phyloP scores from a whole-genome alignment of 2,888 invertebrate species.

The Euspilapteryx auroguttella region DNA sequence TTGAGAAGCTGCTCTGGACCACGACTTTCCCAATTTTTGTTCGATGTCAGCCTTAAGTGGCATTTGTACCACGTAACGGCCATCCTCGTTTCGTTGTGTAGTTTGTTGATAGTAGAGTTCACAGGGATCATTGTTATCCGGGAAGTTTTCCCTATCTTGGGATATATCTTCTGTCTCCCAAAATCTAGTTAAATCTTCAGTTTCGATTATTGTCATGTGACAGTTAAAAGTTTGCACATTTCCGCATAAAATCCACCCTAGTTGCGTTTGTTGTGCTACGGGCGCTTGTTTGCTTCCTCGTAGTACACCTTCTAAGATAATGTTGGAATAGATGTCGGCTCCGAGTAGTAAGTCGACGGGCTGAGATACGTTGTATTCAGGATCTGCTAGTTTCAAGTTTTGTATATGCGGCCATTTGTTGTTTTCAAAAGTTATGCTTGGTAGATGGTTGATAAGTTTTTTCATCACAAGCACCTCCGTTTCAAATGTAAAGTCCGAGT shows the following conservation, averaged over 20 bases:
- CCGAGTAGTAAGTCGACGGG: conserved; percentile 4
- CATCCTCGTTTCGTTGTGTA: too few relatives aligned
- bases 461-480: neutral
- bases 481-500: conserved; percentile 1
- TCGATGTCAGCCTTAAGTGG: too few relatives aligned
- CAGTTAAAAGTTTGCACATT: conserved; percentile 8
- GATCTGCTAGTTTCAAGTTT: conserved; percentile 6
- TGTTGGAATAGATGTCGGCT: conserved; percentile 4
- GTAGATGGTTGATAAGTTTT: neutral
- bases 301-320: conserved; percentile 6
- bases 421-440: neutral
- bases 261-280: conserved; percentile 7
- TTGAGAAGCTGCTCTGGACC: too few relatives aligned
- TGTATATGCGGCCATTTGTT: neutral
- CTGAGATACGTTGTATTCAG: conserved; percentile 4
- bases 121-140: too few relatives aligned
- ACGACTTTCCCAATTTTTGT: too few relatives aligned
- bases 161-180: conserved; percentile 8
- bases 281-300: conserved; percentile 3
- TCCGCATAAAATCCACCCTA: conserved; percentile 8
- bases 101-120: too few relatives aligned
- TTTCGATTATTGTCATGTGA: conserved; percentile 6
- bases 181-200: conserved; percentile 7
- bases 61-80: too few relatives aligned
- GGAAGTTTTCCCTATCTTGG: too few relatives aligned